A percentile compares a stretch with the other conserved stretches of the same genome.
phyloP scores from a whole-genome alignment of 2,113 vertebrate species.

The Myxocyprinus asiaticus region DNA sequence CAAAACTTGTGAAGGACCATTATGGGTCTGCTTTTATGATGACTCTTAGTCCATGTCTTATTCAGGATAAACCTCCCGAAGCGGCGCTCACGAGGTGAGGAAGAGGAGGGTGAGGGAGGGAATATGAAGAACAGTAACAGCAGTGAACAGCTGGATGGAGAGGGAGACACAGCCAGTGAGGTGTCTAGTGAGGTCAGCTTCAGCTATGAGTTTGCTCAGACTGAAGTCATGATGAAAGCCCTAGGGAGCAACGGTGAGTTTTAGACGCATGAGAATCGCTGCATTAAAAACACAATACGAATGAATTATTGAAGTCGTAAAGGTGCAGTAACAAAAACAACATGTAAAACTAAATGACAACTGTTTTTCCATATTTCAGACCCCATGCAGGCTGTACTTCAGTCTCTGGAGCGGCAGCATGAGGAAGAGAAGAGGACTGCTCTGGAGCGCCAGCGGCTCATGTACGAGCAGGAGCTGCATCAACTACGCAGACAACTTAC shows the following conservation, averaged over 20 bases:
- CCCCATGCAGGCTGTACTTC: conserved; percentile 88
- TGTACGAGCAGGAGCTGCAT: conserved; percentile 93
- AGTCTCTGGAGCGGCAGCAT: conserved; percentile 88
- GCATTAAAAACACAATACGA: neutral
- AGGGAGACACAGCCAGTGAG: conserved; percentile 85
- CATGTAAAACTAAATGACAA: too few relatives aligned
- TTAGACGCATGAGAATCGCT: too few relatives aligned
- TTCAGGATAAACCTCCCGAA: conserved; percentile 89
- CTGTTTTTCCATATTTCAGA: conserved; percentile 68
- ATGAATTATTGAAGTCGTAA: neutral
- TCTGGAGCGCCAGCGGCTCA: conserved; percentile 85
- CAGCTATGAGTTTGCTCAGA: conserved; percentile 91
- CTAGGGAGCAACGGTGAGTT: conserved; percentile 86
- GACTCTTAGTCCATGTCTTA: neutral
- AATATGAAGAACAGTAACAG: conserved; percentile 76
- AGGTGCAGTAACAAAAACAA: too few relatives aligned
- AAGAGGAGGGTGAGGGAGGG: conserved; percentile 74
- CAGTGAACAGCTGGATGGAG: conserved; percentile 83
- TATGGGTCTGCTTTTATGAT: neutral
- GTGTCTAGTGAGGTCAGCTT: conserved; percentile 90
- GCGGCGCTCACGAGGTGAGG: conserved; percentile 78
- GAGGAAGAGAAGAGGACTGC: conserved; percentile 92
- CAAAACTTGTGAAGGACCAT: neutral
- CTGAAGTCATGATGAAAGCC: conserved; percentile 95
- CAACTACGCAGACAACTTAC: conserved; percentile 83